These are phyloP conservation scores for Ascidia mentula DNA, from an alignment of 23 tunicate species.

Conservation along the genomic window DNA sequence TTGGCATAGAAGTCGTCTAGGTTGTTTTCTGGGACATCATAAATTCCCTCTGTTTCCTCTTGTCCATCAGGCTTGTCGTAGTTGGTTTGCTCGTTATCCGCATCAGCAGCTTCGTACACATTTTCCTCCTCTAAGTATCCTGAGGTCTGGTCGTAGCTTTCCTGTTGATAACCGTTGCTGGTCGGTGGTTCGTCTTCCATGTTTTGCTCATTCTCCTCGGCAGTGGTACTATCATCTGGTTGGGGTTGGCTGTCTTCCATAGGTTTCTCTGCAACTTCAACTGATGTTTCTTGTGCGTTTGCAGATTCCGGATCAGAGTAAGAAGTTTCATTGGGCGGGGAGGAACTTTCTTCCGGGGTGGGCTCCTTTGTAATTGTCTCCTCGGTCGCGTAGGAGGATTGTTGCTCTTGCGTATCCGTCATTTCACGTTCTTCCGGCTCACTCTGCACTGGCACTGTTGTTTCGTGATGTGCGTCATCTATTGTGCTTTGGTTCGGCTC, in stretches of 20 bases:
- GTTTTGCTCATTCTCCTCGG: background rate
- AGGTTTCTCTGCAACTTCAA: background rate
- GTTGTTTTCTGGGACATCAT: background rate
- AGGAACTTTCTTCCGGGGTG: background rate
- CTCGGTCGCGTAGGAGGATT: background rate
- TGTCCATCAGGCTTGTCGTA: background rate
- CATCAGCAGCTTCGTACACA: background rate
- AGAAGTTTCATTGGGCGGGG: background rate
- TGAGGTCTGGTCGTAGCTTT: background rate
- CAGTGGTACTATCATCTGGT: too few relatives aligned
- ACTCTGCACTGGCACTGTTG: background rate
- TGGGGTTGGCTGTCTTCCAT: background rate
- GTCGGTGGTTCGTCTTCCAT: background rate
- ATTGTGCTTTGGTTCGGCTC: background rate
- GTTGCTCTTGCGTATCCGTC: background rate
- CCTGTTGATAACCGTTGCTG: background rate
- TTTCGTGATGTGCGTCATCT: conserved; percentile 2
- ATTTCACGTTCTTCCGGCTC: conserved; percentile 3
- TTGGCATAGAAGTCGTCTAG: conserved; percentile 1
- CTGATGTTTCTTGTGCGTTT: background rate
- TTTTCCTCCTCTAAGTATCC: background rate
- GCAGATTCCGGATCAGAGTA: background rate
- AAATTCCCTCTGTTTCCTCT: background rate
- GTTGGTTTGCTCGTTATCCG: background rate
- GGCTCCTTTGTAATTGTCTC: background rate